Conservation (phyloP, 2,113 vertebrate species). For the Nesoenas mayeri region DNA sequence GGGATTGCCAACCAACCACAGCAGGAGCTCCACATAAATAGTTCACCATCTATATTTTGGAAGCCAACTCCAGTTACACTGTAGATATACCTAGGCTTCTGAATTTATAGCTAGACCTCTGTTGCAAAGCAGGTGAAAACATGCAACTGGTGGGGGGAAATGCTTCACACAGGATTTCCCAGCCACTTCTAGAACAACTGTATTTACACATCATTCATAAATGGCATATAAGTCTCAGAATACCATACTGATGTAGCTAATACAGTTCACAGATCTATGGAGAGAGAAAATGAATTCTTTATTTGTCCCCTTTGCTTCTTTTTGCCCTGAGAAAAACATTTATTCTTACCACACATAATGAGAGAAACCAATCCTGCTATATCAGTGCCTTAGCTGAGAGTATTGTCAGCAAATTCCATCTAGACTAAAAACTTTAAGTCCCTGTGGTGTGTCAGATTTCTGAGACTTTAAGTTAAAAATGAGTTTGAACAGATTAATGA, state of each 20-base stretch:
- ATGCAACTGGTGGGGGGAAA: neutral
- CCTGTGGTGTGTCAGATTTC: conserved; percentile 37
- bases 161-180: neutral
- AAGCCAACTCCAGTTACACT: neutral
- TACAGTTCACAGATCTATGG: neutral
- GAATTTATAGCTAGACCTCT: neutral
- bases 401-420: conserved; percentile 59
- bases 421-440: conserved; percentile 22
- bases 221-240: fast-evolving
- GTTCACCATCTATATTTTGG: neutral
- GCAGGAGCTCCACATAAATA: neutral
- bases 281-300: neutral
- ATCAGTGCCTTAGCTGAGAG: neutral
- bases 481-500: conserved; percentile 36
- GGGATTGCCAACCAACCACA: neutral
- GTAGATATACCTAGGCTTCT: neutral
- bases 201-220: neutral
- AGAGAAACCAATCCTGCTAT: conserved; percentile 21
- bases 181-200: neutral
- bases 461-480: conserved; percentile 47
- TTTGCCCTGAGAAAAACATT: neutral
- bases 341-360: neutral
- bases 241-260: neutral
- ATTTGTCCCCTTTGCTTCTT: neutral
- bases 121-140: neutral